phyloP scores from a whole-genome alignment of 1,140 invertebrate species.

The Arion vulgaris region DNA sequence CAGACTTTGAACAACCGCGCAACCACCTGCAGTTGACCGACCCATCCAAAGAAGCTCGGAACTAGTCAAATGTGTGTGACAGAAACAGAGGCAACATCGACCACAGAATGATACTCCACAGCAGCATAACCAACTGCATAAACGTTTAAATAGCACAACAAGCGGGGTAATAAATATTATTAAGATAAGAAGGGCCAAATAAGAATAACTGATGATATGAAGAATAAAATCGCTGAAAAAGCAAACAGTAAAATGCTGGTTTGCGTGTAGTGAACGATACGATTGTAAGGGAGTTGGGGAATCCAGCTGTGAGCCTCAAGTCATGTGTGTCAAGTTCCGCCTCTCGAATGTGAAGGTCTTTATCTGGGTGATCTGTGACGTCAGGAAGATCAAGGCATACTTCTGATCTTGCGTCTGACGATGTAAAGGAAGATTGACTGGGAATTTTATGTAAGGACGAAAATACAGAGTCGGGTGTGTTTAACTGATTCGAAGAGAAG shows the following conservation, averaged over 20 bases:
- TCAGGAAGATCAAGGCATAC: conserved; percentile 47
- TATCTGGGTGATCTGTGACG: conserved; percentile 22
- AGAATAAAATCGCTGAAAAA: conserved; percentile 66
- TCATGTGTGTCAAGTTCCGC: conserved; percentile 21
- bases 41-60: conserved; percentile 74
- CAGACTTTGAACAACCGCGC: conserved; percentile 74
- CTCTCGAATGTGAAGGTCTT: conserved; percentile 29
- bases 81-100: conserved; percentile 57
- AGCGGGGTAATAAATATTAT: conserved; percentile 66
- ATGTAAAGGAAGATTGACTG: conserved; percentile 40
- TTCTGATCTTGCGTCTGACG: conserved; percentile 40
- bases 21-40: conserved; percentile 56
- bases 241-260: conserved; percentile 71
- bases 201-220: conserved; percentile 69
- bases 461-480: conserved; percentile 9
- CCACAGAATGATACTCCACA: conserved; percentile 50
- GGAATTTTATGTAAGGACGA: conserved; percentile 36
- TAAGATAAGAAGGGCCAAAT: conserved; percentile 63
- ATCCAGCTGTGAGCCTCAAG: conserved; percentile 27
- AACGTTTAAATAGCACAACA: conserved; percentile 66
- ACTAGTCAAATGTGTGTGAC: conserved; percentile 65
- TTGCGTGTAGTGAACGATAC: conserved; percentile 72
- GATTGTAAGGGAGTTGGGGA: conserved; percentile 65
- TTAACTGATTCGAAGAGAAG: conserved; percentile 22
- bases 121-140: conserved; percentile 55